Evolutionary conservation across 2,113 vertebrate species (phyloP).

Genomic region (Sinocyclocheilus rhinocerous): DNA sequence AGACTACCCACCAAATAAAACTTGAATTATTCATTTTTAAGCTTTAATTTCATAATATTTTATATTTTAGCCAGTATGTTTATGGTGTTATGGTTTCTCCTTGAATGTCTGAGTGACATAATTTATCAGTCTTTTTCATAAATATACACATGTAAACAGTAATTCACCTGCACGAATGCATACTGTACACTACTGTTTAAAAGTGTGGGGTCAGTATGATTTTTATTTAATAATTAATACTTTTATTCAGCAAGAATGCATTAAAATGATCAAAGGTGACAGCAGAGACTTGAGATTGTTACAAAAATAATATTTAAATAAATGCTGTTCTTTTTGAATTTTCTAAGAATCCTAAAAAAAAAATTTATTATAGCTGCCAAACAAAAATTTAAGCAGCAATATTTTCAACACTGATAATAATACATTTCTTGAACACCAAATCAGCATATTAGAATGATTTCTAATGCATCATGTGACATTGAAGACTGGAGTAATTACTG

Average conservation of each 20-base stretch:
- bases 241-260: background rate
- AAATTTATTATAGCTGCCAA: background rate
- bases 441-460: background rate
- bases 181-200: background rate
- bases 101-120: background rate
- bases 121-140: background rate
- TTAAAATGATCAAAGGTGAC: background rate
- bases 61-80: background rate
- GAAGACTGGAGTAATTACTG: background rate
- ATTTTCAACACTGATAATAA: background rate
- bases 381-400: background rate
- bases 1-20: constrained; percentile 2
- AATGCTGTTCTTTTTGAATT: background rate
- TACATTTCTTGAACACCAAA: background rate
- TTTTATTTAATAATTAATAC: background rate
- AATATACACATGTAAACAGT: background rate
- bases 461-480: background rate
- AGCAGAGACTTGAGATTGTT: background rate
- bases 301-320: background rate
- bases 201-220: background rate
- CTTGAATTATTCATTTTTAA: constrained; percentile 6
- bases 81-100: constrained; percentile 9
- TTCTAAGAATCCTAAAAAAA: background rate
- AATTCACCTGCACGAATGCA: background rate
- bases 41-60: constrained; percentile 3